These are phyloP conservation scores for Characodon lateralis DNA, from an alignment of 2,797 vertebrate species.

Conservation along the genomic window DNA sequence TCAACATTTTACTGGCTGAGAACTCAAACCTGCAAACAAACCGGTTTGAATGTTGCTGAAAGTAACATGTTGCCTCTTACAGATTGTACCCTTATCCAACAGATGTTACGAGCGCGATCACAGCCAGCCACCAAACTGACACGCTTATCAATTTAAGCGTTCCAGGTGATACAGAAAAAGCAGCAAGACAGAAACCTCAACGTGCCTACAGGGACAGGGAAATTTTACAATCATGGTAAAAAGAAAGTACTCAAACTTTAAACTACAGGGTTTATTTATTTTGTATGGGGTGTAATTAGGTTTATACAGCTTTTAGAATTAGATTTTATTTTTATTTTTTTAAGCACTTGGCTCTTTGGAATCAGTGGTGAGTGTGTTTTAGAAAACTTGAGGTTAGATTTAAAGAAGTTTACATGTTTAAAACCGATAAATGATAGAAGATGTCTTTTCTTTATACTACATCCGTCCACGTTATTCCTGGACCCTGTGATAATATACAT, in stretches of 20 bases:
- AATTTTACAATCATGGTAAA: neutral
- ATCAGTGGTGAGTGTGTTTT: neutral
- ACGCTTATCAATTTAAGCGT: neutral
- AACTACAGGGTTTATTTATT: neutral
- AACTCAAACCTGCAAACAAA: too few relatives aligned
- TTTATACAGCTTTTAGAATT: neutral
- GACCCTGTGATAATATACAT: too few relatives aligned
- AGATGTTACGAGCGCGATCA: neutral
- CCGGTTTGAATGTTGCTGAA: too few relatives aligned
- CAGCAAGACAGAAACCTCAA: neutral
- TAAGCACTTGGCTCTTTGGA: neutral
- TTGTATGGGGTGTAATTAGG: neutral
- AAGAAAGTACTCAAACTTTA: neutral
- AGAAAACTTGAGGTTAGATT: neutral
- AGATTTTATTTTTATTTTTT: neutral
- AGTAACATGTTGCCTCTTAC: neutral
- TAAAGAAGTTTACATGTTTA: neutral
- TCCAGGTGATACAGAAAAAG: neutral
- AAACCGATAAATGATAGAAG: neutral
- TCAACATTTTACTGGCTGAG: too few relatives aligned
- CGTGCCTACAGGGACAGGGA: neutral
- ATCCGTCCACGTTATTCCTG: neutral
- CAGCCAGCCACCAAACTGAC: neutral
- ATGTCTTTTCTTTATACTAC: neutral
- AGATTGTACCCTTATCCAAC: rapidly evolving